Evolutionary conservation across 2,888 invertebrate genomes (phyloP).

Genomic region (Ethmia dodecea): DNA sequence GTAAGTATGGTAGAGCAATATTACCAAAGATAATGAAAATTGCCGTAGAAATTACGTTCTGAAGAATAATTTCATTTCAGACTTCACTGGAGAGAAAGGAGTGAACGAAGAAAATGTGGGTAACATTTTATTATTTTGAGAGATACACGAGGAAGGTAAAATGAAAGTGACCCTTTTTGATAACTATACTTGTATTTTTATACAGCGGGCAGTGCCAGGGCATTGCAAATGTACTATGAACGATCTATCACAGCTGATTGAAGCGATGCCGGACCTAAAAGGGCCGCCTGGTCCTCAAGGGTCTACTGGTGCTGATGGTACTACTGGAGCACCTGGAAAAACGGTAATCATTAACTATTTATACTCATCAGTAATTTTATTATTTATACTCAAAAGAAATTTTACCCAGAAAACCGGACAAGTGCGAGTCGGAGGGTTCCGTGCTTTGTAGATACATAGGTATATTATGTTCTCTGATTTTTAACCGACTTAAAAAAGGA

Average conservation of each 20-base stretch:
- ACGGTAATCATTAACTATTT: slow-evolving; percentile 80
- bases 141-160: no score
- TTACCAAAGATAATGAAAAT: slow-evolving; percentile 5
- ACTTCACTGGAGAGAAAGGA: slow-evolving; percentile 48
- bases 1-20: background rate
- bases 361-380: no score
- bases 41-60: slow-evolving; percentile 4
- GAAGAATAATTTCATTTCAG: slow-evolving; percentile 30
- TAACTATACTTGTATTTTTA: background rate
- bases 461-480: no score
- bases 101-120: slow-evolving; percentile 46
- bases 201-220: slow-evolving; percentile 61
- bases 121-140: slow-evolving; percentile 16
- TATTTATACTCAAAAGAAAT: no score
- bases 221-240: slow-evolving; percentile 88
- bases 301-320: slow-evolving; percentile 85
- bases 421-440: no score
- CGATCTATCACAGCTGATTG: slow-evolving; percentile 77
- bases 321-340: slow-evolving; percentile 87
- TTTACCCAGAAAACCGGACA: no score
- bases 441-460: no score
- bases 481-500: no score
- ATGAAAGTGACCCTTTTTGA: background rate
- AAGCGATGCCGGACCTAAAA: slow-evolving; percentile 80
- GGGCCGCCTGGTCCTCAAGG: slow-evolving; percentile 82